Base-by-base conservation (phyloP, 2,797 vertebrate species). In the Hoplostethus mediterraneus region DNA sequence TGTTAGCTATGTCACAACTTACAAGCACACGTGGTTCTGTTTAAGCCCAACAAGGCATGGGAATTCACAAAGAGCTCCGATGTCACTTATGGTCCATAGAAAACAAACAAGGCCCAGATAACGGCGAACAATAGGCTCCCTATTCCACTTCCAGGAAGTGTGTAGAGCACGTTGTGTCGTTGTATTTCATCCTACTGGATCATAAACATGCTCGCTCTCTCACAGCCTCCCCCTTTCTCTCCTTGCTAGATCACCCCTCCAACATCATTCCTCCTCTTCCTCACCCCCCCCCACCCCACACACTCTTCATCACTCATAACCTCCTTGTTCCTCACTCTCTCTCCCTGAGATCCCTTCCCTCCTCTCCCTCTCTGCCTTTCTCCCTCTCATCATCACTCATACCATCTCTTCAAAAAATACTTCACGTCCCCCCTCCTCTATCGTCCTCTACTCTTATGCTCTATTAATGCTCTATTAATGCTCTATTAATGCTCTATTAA, bases 51-150 rank as follows among this genome's bases (percentile, higher is more conserved):
- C 81, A 87, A 89, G 81, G 75, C 90, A 87, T 88, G 86, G 84
- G 88, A 91, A 89, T 90, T 89, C 87, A 89, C 83, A 87, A 78
- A 85, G 81, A 87, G 82, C 85, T 59, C 69, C 84, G 75, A 73
- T 85, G 84, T 93, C 90, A 88, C 85, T 92, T 77, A 71, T 40
- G 83, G 84, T 73, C 86, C 89, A 84, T 53, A 75, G 83, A 91
- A 87, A 90, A 90, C 91, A 91, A 92, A 93, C 86, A 87, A 82
- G 73, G 76, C 80, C 90, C 92, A 91, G 92, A 93, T 91, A 90
- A 81, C 52, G 12, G 10, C 10, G 90, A 93, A 93, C 92, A 93
- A 93, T 93, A 74, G 91, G 63, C 79, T 90, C 84, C 86, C 86
- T 92, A 87, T 91, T 88, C 87, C 21, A 85, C 83, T 89, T 87